Conservation (phyloP, 2,888 invertebrate genomes). For the Philopedon plagiatum region DNA sequence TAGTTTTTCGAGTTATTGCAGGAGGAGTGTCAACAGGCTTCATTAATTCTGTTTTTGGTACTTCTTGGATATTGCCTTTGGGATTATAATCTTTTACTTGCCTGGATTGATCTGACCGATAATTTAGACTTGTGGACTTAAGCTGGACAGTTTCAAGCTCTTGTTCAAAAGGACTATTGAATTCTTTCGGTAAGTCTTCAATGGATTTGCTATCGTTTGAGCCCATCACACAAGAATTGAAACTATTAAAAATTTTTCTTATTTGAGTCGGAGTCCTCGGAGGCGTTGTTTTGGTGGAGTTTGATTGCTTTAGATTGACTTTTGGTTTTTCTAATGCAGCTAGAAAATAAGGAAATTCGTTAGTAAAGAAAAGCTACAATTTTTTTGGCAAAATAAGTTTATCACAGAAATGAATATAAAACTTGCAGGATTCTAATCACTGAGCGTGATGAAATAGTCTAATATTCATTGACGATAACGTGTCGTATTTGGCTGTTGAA, state of each 20-base stretch:
- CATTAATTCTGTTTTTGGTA: background rate
- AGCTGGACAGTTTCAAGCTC: conserved; percentile 23
- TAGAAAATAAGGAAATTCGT: no score
- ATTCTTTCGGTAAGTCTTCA: conserved; percentile 34
- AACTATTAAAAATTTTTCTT: conserved; percentile 44
- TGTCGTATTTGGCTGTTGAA: no score
- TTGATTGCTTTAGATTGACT: conserved; percentile 10
- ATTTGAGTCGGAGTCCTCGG: conserved; percentile 43
- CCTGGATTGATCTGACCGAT: background rate
- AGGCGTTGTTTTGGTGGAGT: conserved; percentile 22
- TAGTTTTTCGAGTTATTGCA: no score
- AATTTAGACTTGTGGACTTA: conserved; percentile 9
- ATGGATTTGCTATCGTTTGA: conserved; percentile 14
- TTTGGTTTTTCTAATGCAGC: conserved; percentile 19
- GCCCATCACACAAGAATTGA: conserved; percentile 33
- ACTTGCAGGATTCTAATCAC: no score
- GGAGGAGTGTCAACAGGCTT: background rate
- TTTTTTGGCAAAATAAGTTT: no score
- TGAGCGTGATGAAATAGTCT: no score
- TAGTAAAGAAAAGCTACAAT: no score
- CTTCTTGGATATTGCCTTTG: background rate
- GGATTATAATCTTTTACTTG: background rate
- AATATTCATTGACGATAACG: no score
- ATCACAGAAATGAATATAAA: no score
- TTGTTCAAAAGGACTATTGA: conserved; percentile 22